Evolutionary conservation across 2,888 invertebrate species (phyloP), one percentile per base, ranked within the genome.

Genomic region (Acanthosoma haemorrhoidale): DNA sequence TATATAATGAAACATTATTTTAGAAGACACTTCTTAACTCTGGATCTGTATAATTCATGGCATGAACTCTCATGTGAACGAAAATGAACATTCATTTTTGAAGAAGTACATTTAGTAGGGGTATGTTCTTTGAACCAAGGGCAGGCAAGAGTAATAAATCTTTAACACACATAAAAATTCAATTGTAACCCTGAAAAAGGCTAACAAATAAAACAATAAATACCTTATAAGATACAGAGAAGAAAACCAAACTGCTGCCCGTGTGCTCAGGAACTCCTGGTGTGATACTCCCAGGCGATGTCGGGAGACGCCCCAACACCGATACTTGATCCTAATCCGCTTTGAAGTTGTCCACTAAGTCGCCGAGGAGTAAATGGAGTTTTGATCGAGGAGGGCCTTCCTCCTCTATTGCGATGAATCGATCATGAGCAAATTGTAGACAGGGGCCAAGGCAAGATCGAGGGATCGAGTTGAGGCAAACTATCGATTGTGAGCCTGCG

Each of bases 401-500:
- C n/a, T 9, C 25, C 29, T 25, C 51, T 4, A 5, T 1, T n/a
- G 29, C n/a, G n/a, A 51, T 5, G 25, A 51, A 51, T 51, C 25
- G 51, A 25, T 51, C n/a, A n/a, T 51, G n/a, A 25, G n/a, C 2
- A 13, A 25, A 25, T 51, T 51, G 51, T 51, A 13, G 21, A 51
- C 13, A 51, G 29, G n/a, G 29, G 29, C 51, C 29, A 51, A 51
- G 25, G n/a, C 51, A 25, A 51, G 51, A 51, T 51, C 51, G 51
- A 51, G 51, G n/a, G 29, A 51, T 51, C 51, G 51, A 51, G 51
- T 51, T 2, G 25, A 25, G 4, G 21, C 13, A 25, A 25, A 51
- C 51, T 51, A 51, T 51, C 51, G 51, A 51, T 51, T 51, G 25
- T 51, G 51, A 25, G 51, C 51, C 25, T 51, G 51, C 51, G 51